Evolutionary conservation across 2,113 vertebrate genomes (phyloP), one percentile per base, ranked within the genome.

Genomic region (Poeciliopsis prolifica): DNA sequence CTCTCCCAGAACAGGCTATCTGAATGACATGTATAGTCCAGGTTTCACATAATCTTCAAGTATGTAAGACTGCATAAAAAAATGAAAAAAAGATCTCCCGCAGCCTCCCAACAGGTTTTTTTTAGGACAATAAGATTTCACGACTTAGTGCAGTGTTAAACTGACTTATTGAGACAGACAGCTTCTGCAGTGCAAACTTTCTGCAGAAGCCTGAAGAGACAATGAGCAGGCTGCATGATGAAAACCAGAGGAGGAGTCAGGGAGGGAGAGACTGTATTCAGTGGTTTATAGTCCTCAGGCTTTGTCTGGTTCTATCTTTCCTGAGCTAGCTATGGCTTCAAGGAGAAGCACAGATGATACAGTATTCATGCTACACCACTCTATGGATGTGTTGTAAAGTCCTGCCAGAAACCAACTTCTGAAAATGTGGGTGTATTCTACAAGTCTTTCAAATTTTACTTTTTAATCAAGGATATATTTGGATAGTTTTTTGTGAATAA

Each of bases 141-240:
- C 33, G 70, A 88, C 63, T 71, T 68, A 83, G 73, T 82, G 81
- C 75, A 61, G 68, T 71, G 67, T 76, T 78, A 81, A 86, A 82
- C 72, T 87, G 84, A 89, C 82, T 84, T 88, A 88, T 89, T 89
- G 80, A 86, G 84, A 91, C 12, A 62, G 85, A 87, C 80, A 84
- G 79, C 72, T 87, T 87, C 67, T 80, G 75, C 70, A 8, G 68
- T 13, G 77, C 77, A 87, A 89, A 89, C 84, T 88, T 89, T 90
- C 62, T 80, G 77, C 74, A 77, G 86, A 69, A 85, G 78, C 74
- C 90, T 86, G 77, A 88, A 85, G 84, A 90, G 80, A 90, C 80
- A 76, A 78, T 70, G 81, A 86, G 65, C 68, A 74, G 77, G 63
- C 74, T 82, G 82, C 78, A 77, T 85, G 86, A 91, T 89, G 75